phyloP scores from a whole-genome alignment of 2,888 invertebrate species.

The Fabriciana adippe region DNA sequence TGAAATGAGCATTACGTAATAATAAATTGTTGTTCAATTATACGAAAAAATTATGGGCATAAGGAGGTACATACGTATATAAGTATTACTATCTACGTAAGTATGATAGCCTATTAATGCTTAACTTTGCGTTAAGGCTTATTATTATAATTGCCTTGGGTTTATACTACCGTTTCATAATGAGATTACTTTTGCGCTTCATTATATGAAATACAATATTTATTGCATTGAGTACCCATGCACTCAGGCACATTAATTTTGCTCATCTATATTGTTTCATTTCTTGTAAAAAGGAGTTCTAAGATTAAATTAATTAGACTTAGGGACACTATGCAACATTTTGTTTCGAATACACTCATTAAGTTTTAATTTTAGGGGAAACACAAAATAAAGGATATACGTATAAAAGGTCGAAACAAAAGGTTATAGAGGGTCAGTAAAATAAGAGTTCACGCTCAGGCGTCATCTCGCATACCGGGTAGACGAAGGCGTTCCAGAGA shows the following conservation, averaged over 20 bases:
- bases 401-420: conserved; percentile 36
- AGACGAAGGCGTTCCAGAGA: conserved; percentile 85
- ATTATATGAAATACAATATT: conserved; percentile 24
- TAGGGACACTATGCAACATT: conserved; percentile 32
- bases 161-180: conserved; percentile 11
- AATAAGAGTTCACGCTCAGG: conserved; percentile 57
- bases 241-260: conserved; percentile 6
- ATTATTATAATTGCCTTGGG: conserved; percentile 17
- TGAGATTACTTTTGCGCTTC: conserved; percentile 17
- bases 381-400: neutral
- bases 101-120: conserved; percentile 16
- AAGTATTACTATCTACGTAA: conserved; percentile 10
- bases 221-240: conserved; percentile 1
- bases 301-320: conserved; percentile 6
- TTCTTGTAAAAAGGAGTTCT: neutral
- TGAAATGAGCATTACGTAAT: no score
- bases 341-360: conserved; percentile 32
- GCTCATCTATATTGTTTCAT: conserved; percentile 2
- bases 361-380: neutral
- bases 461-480: conserved; percentile 84
- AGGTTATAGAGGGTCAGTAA: conserved; percentile 30
- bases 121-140: conserved; percentile 20
- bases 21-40: no score
- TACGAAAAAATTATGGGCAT: neutral
- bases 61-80: neutral